Conservation (phyloP, 2,113 vertebrate species). For the Electrona antarctica region DNA sequence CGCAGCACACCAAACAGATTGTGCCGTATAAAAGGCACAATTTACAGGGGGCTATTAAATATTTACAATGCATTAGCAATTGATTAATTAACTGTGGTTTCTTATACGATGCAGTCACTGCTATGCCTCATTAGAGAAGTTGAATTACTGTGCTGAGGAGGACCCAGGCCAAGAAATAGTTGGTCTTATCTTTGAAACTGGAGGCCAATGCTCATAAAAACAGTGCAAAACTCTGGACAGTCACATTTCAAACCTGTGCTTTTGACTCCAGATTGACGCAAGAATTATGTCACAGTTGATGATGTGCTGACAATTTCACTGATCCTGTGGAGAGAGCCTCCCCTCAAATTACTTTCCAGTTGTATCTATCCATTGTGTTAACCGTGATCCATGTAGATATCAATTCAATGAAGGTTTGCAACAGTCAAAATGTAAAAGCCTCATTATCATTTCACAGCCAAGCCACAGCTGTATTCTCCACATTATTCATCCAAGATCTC, state of each 20-base stretch:
- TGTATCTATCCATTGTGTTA: neutral
- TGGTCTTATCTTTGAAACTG: conserved; percentile 13
- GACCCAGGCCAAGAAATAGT: neutral
- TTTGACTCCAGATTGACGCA: neutral
- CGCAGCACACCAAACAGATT: conserved; percentile 55
- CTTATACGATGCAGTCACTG: conserved; percentile 29
- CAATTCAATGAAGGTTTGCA: conserved; percentile 23
- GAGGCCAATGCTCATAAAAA: neutral
- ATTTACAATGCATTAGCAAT: conserved; percentile 65
- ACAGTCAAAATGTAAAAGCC: conserved; percentile 14
- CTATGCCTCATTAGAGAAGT: conserved; percentile 16
- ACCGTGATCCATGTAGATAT: conserved; percentile 5
- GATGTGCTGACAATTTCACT: conserved; percentile 1
- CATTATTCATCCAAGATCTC: conserved; percentile 19
- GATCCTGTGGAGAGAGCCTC: neutral
- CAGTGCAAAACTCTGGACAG: neutral
- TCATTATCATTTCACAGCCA: conserved; percentile 33
- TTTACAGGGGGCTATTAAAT: conserved; percentile 63
- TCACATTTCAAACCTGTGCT: neutral
- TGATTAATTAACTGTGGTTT: conserved; percentile 57
- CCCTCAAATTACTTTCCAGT: neutral
- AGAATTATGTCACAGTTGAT: neutral
- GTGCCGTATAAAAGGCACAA: conserved; percentile 33
- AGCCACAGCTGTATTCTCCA: conserved; percentile 46
- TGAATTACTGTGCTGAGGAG: conserved; percentile 6